phyloP scores from a whole-genome alignment of 1,140 invertebrate genomes.

The Acromyrmex echinatior region DNA sequence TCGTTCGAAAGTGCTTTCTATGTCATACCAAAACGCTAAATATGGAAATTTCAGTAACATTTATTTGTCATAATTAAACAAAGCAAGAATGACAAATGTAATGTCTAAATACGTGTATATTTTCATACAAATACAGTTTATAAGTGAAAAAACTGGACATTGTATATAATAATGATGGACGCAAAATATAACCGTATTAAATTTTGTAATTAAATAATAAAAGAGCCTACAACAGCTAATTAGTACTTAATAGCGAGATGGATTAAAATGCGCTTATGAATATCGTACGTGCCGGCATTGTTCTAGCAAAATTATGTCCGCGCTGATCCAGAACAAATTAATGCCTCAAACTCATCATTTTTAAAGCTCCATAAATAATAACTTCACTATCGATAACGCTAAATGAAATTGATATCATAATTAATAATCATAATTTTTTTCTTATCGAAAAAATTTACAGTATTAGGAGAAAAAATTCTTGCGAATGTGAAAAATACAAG shows the following conservation, averaged over 20 bases:
- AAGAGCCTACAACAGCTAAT: conserved; percentile 39
- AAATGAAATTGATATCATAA: conserved; percentile 16
- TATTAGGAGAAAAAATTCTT: conserved; percentile 3
- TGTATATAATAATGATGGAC: not conserved
- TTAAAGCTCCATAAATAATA: conserved; percentile 43
- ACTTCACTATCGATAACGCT: not conserved
- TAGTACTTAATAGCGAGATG: conserved; percentile 41
- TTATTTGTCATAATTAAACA: not conserved
- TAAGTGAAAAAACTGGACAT: not conserved
- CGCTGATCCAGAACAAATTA: conserved; percentile 57
- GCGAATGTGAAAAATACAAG: not conserved
- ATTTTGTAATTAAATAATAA: conserved; percentile 57
- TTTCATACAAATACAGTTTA: not conserved
- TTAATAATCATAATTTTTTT: not conserved
- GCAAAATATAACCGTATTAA: conserved; percentile 27
- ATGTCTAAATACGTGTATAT: not conserved
- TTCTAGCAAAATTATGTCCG: conserved; percentile 40
- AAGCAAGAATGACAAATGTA: conserved; percentile 12
- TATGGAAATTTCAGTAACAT: not conserved
- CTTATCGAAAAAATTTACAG: not conserved
- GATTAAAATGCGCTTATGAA: conserved; percentile 53
- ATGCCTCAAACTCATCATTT: conserved; percentile 12
- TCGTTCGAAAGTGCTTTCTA: conserved; percentile 2
- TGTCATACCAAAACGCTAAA: not conserved
- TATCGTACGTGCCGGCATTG: conserved; percentile 36